Evolutionary conservation across 2,888 invertebrate species (phyloP), one percentile per base, ranked within the genome.

Genomic region (Elegia similella): DNA sequence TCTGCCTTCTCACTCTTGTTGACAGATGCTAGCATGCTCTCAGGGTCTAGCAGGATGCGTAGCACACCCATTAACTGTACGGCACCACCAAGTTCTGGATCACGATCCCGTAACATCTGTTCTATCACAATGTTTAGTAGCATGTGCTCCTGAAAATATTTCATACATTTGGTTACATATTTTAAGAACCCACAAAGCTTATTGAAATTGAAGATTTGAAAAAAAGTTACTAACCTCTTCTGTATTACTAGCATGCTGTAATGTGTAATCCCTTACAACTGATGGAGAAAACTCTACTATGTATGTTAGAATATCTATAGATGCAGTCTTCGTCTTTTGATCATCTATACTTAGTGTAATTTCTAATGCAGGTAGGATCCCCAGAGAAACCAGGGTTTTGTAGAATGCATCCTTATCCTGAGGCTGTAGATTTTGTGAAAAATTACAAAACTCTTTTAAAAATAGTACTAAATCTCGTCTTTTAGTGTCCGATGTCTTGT

Each of bases 211-310:
- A 7, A 50, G 16, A 0, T 29, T 17, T 10, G 2, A 0, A 32
- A 32, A 15, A 0, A 15, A 6, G 12, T 23, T 15, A 50, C 32
- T 15, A 92, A 97, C 97, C 93, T 97, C 97, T 88, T 98, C 97
- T 58, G 95, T 95, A 76, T 95, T 96, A 80, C 94, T 95, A 63
- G 96, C 95, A 85, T 99, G 99, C 78, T 98, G 97, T 67, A 99
- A 90, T 63, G 99, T 98, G 84, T 98, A 99, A 80, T 99, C 99
- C 72, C 99, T 94, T 56, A 99, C 98, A 80, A 98, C 97, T 71
- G 98, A 97, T 63, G 99, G 98, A 75, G 98, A 99, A 92, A 97
- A 99, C 88, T 99, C 99, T 64, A 99, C 98, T 82, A 99, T 98
- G 78, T 98, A 98, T 55, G 98, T 98, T 73, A 99, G 94, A 84